These are phyloP conservation scores for Cisticola juncidis DNA, from an alignment of 2,113 vertebrate species.

Conservation along the genomic window DNA sequence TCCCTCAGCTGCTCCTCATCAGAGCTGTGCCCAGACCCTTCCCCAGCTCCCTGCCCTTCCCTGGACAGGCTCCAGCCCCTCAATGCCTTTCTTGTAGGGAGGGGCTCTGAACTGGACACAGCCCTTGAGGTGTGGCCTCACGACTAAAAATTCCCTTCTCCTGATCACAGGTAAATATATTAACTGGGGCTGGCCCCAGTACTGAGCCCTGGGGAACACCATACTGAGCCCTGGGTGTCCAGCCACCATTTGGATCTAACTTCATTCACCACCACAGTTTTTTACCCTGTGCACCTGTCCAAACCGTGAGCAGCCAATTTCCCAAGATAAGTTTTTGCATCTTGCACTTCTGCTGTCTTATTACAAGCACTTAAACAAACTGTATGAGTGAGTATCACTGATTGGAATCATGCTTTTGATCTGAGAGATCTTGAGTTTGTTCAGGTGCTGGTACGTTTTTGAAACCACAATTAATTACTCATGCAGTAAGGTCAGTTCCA, in stretches of 20 bases:
- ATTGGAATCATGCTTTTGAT: neutral
- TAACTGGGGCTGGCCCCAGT: neutral
- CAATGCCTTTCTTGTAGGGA: neutral
- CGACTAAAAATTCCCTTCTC: neutral
- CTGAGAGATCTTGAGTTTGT: neutral
- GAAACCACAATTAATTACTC: neutral
- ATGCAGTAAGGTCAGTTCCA: neutral
- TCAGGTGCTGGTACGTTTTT: neutral
- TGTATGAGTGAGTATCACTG: neutral
- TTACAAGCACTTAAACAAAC: neutral
- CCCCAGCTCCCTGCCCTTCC: neutral
- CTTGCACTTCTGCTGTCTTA: neutral
- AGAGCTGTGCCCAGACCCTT: neutral
- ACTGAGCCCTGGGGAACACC: neutral
- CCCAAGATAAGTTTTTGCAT: neutral
- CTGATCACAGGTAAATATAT: neutral
- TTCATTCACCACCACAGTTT: neutral
- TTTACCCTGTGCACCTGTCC: neutral
- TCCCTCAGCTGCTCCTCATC: neutral
- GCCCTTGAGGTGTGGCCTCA: neutral
- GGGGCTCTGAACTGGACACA: neutral
- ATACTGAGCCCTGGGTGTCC: neutral
- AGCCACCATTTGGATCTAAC: neutral
- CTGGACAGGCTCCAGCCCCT: fast-evolving
- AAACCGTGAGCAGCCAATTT: neutral